These are phyloP conservation scores for Leistus spinibarbis DNA, from an alignment of 2,888 invertebrate species.

Conservation along the genomic window DNA sequence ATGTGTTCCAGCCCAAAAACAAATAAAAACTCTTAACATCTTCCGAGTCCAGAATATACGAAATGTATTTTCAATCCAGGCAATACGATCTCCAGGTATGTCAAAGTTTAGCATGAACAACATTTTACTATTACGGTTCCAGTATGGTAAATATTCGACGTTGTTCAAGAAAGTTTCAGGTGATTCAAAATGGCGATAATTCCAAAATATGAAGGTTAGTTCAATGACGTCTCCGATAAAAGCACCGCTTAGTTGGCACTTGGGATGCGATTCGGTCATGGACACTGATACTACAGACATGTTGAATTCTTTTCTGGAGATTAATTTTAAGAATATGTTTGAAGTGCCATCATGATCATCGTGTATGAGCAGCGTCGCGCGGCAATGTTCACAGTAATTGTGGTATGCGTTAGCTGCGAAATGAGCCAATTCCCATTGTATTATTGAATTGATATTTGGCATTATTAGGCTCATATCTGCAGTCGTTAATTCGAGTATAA, in stretches of 20 bases:
- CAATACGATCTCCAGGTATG: conserved; percentile 7
- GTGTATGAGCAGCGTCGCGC: conserved; percentile 17
- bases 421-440: neutral
- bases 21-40: conserved; percentile 24
- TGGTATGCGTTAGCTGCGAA: conserved; percentile 21
- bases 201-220: conserved; percentile 27
- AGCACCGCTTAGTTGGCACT: neutral
- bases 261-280: neutral
- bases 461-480: neutral
- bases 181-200: neutral
- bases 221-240: conserved; percentile 10
- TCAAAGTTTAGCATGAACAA: neutral
- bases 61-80: conserved; percentile 21
- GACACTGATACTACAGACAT: conserved; percentile 18
- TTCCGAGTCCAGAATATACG: conserved; percentile 16
- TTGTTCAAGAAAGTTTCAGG: conserved; percentile 1
- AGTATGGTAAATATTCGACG: conserved; percentile 12
- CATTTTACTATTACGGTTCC: conserved; percentile 24
- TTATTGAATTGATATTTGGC: neutral
- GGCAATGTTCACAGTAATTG: conserved; percentile 10
- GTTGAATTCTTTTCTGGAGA: conserved; percentile 7
- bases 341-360: neutral
- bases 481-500: neutral
- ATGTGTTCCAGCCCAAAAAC: neutral
- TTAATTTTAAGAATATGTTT: conserved; percentile 4